phyloP scores from a whole-genome alignment of 2,888 invertebrate species.

The Byasa hedistus region DNA sequence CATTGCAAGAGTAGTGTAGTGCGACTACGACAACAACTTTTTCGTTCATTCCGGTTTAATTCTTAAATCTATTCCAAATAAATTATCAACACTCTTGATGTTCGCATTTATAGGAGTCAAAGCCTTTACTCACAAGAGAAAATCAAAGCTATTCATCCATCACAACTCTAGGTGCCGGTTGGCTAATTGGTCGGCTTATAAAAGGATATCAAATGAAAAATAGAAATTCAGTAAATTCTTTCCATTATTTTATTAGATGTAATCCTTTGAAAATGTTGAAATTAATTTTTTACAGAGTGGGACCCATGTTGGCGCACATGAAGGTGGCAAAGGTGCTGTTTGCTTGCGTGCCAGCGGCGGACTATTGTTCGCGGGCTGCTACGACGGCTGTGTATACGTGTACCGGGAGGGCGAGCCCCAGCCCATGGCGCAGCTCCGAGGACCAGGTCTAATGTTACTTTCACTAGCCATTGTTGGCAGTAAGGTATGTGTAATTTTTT shows the following conservation, averaged over 20 bases:
- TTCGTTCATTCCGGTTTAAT: too few species aligned
- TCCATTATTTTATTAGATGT: background rate
- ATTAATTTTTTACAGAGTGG: constrained; percentile 80
- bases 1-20: too few species aligned
- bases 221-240: too few species aligned
- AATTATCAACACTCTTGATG: too few species aligned
- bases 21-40: too few species aligned
- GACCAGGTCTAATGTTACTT: constrained; percentile 85
- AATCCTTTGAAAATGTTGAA: background rate
- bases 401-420: constrained; percentile 78
- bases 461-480: constrained; percentile 83
- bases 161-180: too few species aligned
- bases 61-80: too few species aligned
- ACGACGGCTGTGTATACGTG: constrained; percentile 88
- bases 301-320: constrained; percentile 76
- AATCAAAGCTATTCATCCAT: too few species aligned
- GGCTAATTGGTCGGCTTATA: too few species aligned
- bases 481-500: constrained; percentile 66
- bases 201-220: too few species aligned
- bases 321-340: constrained; percentile 85
- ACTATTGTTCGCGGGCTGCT: constrained; percentile 85
- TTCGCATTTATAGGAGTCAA: too few species aligned
- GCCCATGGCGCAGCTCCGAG: constrained; percentile 82
- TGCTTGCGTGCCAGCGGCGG: constrained; percentile 84
- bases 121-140: too few species aligned